A percentile compares a stretch with the other conserved stretches of the same genome.
These are phyloP conservation scores for Hirundichthys speculiger DNA, from an alignment of 2,113 vertebrate genomes.

Conservation along the genomic window DNA sequence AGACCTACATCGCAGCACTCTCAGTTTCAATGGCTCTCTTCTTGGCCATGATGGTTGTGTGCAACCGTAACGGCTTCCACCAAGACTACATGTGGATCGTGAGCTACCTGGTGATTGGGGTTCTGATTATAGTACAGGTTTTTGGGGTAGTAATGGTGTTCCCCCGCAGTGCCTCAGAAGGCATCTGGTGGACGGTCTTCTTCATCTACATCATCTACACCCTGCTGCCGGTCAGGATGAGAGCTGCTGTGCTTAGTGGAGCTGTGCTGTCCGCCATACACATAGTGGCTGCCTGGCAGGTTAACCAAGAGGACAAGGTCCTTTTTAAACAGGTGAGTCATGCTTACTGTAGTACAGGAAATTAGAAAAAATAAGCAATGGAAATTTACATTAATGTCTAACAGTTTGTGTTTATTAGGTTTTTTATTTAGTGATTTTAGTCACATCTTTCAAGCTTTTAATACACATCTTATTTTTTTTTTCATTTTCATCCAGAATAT, in stretches of 20 bases:
- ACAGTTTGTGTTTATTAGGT: not conserved
- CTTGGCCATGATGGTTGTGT: slow-evolving; percentile 90
- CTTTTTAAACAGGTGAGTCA: slow-evolving; percentile 89
- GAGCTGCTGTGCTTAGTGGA: slow-evolving; percentile 91
- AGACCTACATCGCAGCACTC: slow-evolving; percentile 82
- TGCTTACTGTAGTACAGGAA: too few relatives aligned
- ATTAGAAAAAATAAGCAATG: not conserved
- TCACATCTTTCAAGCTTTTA: too few relatives aligned
- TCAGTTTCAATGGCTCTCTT: slow-evolving; percentile 87
- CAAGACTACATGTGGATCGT: slow-evolving; percentile 98
- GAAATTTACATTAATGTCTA: not conserved
- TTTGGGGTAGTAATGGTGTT: slow-evolving; percentile 82
- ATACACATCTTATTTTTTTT: too few relatives aligned
- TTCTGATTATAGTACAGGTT: slow-evolving; percentile 88
- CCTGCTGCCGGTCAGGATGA: slow-evolving; percentile 94
- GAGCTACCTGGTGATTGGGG: slow-evolving; percentile 92
- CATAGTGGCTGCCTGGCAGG: slow-evolving; percentile 87
- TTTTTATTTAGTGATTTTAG: too few relatives aligned
- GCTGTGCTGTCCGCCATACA: slow-evolving; percentile 87
- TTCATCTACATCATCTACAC: slow-evolving; percentile 98
- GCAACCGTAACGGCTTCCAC: slow-evolving; percentile 93
- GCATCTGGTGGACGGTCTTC: slow-evolving; percentile 95
- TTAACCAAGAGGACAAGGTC: slow-evolving; percentile 84
- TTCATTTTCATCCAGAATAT: too few relatives aligned
- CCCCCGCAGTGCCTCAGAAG: slow-evolving; percentile 88